phyloP scores from a whole-genome alignment of 2,888 invertebrate species.

The Pterobdella sp. region DNA sequence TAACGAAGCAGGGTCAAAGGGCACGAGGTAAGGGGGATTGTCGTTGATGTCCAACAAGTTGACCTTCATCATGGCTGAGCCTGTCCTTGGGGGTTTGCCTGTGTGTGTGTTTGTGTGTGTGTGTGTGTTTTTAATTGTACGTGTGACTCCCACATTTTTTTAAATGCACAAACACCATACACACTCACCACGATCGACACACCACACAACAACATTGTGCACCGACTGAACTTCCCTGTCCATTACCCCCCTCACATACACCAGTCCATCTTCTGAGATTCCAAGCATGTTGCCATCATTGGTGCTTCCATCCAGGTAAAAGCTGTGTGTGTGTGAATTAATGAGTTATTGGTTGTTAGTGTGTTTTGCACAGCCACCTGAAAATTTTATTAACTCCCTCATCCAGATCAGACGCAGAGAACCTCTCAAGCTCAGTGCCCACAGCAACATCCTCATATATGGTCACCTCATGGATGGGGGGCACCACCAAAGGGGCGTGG shows the following conservation, averaged over 20 bases:
- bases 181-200: constrained; percentile 38
- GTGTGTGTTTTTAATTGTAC: too few species aligned
- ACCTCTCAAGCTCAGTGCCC: constrained; percentile 81
- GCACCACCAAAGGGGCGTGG: neutral
- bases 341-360: neutral
- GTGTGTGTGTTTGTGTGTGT: too few species aligned
- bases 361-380: constrained; percentile 26
- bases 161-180: neutral
- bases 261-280: constrained; percentile 38
- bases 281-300: constrained; percentile 38
- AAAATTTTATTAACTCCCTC: constrained; percentile 48
- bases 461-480: neutral
- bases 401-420: constrained; percentile 90
- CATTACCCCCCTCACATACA: constrained; percentile 33
- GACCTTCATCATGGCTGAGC: constrained; percentile 89
- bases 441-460: constrained; percentile 73
- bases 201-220: constrained; percentile 37
- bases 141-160: neutral
- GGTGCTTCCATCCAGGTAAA: neutral
- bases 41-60: constrained; percentile 89
- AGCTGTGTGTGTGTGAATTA: neutral
- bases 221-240: constrained; percentile 36
- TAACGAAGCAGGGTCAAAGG: neutral
- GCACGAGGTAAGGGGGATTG: constrained; percentile 67
- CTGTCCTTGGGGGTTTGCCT: constrained; percentile 47